Evolutionary conservation across 2,888 invertebrate species (phyloP), one percentile per base, ranked within the genome.

Genomic region (Tanytarsus gracilentus): DNA sequence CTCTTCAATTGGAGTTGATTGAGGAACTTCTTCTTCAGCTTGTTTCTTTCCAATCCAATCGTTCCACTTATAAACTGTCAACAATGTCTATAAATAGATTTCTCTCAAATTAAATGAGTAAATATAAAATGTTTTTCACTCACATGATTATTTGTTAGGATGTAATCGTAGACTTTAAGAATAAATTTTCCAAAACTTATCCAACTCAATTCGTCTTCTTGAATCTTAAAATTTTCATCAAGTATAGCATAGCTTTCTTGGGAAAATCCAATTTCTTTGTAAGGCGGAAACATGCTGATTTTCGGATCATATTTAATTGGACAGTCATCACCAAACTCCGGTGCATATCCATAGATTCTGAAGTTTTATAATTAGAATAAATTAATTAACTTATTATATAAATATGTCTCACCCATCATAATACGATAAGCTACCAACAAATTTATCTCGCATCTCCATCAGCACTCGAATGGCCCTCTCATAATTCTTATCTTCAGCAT

Each of bases 121-220:
- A 11, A 16, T n/a, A 2, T 18, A 39, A 8, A 40, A 16, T 1
- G 14, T 14, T 1, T 1, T 66, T 65, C 48, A 65, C 66, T 56
- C 69, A 72, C 71, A 67, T 78, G 76, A 69, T 75, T 75, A 67
- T 81, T 78, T 63, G 84, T 80, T 7, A 76, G 72, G 65, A 86
- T 79, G 67, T 83, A 79, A 50, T 78, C 75, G 69, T 86, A 84
- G 73, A 85, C 78, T 62, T 80, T 76, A 2, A 81, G 74, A 53
- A 87, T 71, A 60, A 82, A 81, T 63, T 79, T 78, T 6, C 86
- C 86, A 27, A 88, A 72, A 52, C 83, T 77, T 14, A 78, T 66
- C 87, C 87, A 88, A 39, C 79, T 78, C 51, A 78, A 16, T 25
- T 39, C 39, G 6, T 26, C 75, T 39, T 76, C 76, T 30, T 76